phyloP scores from a whole-genome alignment of 2,797 vertebrate species.

The Muscicapa striata region DNA sequence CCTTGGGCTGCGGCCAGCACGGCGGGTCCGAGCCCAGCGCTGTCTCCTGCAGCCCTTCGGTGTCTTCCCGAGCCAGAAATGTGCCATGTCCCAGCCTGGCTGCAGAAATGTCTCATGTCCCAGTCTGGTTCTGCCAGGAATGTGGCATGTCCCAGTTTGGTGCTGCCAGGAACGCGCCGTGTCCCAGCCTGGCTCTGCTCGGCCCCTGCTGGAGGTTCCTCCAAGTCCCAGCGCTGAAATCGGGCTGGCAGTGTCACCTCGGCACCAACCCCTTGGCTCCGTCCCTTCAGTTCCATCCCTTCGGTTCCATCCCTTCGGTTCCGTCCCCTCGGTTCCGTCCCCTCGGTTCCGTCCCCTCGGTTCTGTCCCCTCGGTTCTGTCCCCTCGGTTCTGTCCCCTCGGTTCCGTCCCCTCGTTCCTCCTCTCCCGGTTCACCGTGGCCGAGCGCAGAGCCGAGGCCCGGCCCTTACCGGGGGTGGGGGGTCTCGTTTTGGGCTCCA shows the following conservation, averaged over 20 bases:
- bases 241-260: fast-evolving
- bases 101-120: neutral
- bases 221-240: neutral
- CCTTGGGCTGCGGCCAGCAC: fast-evolving
- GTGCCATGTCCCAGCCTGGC: too few species aligned
- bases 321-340: neutral
- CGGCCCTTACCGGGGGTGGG: fast-evolving
- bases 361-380: too few species aligned
- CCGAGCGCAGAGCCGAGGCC: fast-evolving
- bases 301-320: too few species aligned
- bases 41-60: neutral
- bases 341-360: neutral
- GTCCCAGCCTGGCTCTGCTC: neutral
- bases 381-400: too few species aligned
- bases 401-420: neutral
- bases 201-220: neutral
- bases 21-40: neutral
- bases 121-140: neutral
- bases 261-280: neutral
- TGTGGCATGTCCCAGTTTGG: too few species aligned
- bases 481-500: neutral
- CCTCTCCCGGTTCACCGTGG: fast-evolving
- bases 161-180: too few species aligned
- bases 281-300: too few species aligned
- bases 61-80: neutral